Evolutionary conservation across 2,113 vertebrate genomes (phyloP).

Genomic region (Ptyas mucosa): DNA sequence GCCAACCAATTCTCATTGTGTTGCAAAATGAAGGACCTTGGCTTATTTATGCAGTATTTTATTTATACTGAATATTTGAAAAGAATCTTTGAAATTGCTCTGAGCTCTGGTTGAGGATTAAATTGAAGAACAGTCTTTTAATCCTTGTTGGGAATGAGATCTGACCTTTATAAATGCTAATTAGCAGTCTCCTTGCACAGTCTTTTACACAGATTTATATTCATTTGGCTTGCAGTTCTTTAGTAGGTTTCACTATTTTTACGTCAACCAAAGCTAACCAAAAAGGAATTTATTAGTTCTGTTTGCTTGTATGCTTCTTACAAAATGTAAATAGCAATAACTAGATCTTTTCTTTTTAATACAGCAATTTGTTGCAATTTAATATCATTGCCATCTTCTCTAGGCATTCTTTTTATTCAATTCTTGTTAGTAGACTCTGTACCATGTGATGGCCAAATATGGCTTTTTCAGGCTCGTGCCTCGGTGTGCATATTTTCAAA

Average conservation of each 20-base stretch:
- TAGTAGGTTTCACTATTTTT: conserved; percentile 1
- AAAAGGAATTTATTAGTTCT: conserved; percentile 1
- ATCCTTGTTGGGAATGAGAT: not conserved
- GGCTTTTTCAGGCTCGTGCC: too few species aligned
- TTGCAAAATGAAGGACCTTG: not conserved
- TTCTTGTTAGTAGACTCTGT: not conserved
- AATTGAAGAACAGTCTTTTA: not conserved
- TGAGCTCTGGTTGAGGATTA: conserved; percentile 3
- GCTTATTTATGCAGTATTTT: not conserved
- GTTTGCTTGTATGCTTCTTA: conserved; percentile 4
- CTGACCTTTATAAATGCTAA: conserved; percentile 11
- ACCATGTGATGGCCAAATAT: too few species aligned
- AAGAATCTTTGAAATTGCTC: not conserved
- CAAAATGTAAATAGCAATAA: not conserved
- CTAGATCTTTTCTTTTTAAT: not conserved
- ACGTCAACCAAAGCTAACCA: conserved; percentile 10
- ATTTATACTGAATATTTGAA: not conserved
- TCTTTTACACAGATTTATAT: conserved; percentile 22
- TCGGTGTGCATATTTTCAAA: too few species aligned
- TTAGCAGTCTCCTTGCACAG: conserved; percentile 11
- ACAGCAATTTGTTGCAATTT: conserved; percentile 11
- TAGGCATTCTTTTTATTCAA: conserved; percentile 18
- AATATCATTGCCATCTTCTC: not conserved
- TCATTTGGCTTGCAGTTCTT: conserved; percentile 28
- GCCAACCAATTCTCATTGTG: not conserved